Base-by-base conservation (phyloP, 2,888 invertebrate genomes). In the Dicranocentrus wangi region DNA sequence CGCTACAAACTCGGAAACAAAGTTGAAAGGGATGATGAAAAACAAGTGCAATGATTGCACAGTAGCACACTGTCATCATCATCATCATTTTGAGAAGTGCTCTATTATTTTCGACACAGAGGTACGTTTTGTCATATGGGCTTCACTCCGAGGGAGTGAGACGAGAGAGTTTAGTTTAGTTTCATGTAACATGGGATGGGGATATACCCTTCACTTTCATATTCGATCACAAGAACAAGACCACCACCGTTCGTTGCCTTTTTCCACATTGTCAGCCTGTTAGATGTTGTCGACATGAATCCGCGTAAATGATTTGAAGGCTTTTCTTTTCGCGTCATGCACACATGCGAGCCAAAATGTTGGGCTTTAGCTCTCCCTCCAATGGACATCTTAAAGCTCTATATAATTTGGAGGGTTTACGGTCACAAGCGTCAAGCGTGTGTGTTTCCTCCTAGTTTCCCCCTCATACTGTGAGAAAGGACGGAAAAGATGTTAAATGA, bases 251-350 rank as follows among this genome's bases (percentile, higher is more conserved):
- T n/a, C n/a, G n/a, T n/a, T n/a, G n/a, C n/a, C n/a, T n/a, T 66
- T 66, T 75, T 75, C 27, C 66, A 65, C 55, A 66, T 75, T 66
- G 75, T 43, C 75, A 66, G 55, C 43, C 75, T 66, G 55, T 61
- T 71, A 47, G 39, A 55, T 58, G 71, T 65, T 75, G 66, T 75
- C 58, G 63, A 55, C 65, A 66, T 58, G 65, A 25, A 53, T 66
- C 63, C 53, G 75, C 23, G 75, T 66, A 53, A 75, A 39, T 53
- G 66, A 55, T 65, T 66, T 53, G 53, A 65, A 73, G 65, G 65
- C 73, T 73, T 65, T 53, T 55, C 77, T 53, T 25, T 27, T n/a
- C 47, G 47, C 60, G 61, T 55, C 58, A 69, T 28, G 61, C 47
- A 5, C 47, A 47, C 47, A 47, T 47, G 7, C 39, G 13, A 39